Base-by-base conservation (phyloP, 2,888 invertebrate species). In the Pheosia tremula region DNA sequence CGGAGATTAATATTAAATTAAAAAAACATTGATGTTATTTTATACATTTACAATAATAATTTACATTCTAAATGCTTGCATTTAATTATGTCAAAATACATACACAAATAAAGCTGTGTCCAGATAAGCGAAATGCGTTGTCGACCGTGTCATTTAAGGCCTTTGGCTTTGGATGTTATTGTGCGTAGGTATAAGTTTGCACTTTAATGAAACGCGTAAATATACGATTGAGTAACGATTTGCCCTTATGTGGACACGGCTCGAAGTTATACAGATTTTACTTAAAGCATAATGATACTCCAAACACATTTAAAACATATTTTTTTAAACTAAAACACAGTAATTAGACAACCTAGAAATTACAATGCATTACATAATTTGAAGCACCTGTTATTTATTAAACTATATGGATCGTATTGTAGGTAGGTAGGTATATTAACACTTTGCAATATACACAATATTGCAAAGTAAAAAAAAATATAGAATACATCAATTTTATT, bases 361-460 rank as follows among this genome's bases (percentile, higher is more conserved):
- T 52, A 52, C 52, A 52, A 52, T 52, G 52, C 52, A 36, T 7
- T 13, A n/a, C 36, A 13, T 49, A n/a, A 9, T 6, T 52, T 52
- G 52, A 52, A 52, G 52, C 52, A 52, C 52, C 52, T 52, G 36
- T 49, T 49, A n/a, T 49, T 49, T 49, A 49, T 49, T 49, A n/a
- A 49, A 9, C n/a, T 49, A n/a, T 49, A 49, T 49, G 49, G 49
- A 49, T 9, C n/a, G 49, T 49, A 13, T 43, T 43, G 43, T 43
- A 9, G 10, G 41, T 41, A 41, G 41, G 41, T 43, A 43, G 8
- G 10, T 8, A 43, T 43, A 43, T 43, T 8, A 43, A 43, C 43
- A 43, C 1, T 43, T 9, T 43, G 24, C 24, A 39, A 39, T 39
- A 6, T 9, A 43, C 3, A 4, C 9, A 43, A 43, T 43, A 43